phyloP scores from a whole-genome alignment of 1,140 invertebrate genomes.

The Streblospio benedicti region DNA sequence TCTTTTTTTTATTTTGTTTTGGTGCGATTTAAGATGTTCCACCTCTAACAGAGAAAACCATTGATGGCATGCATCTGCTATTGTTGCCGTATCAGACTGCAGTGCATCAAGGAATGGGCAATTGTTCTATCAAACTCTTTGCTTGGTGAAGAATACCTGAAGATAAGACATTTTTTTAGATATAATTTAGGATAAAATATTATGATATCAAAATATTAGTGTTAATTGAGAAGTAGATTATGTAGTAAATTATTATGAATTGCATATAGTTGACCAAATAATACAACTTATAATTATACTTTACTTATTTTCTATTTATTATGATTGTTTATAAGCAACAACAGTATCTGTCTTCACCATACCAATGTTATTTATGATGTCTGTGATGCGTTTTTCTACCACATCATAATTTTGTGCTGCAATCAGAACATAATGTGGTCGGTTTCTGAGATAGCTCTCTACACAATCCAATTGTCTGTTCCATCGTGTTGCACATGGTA shows the following conservation, averaged over 20 bases:
- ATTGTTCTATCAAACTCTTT: neutral
- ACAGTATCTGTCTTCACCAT: no score
- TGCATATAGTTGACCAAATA: no score
- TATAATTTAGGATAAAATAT: no score
- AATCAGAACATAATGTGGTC: neutral
- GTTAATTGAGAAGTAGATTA: no score
- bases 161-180: no score
- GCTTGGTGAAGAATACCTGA: neutral
- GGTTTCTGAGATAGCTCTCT: neutral
- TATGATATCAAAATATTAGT: no score
- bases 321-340: no score
- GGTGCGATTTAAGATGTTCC: slow-evolving; percentile 4
- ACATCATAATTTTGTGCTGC: neutral
- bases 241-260: no score
- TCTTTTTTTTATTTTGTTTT: neutral
- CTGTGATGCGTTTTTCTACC: neutral
- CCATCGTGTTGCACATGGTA: neutral
- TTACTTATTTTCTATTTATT: no score
- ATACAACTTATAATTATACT: no score
- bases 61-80: neutral
- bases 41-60: neutral
- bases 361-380: no score
- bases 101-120: neutral
- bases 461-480: neutral
- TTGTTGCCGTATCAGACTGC: neutral